Evolutionary conservation across 1,140 invertebrate genomes (phyloP).

Genomic region (Drosophila auraria): DNA sequence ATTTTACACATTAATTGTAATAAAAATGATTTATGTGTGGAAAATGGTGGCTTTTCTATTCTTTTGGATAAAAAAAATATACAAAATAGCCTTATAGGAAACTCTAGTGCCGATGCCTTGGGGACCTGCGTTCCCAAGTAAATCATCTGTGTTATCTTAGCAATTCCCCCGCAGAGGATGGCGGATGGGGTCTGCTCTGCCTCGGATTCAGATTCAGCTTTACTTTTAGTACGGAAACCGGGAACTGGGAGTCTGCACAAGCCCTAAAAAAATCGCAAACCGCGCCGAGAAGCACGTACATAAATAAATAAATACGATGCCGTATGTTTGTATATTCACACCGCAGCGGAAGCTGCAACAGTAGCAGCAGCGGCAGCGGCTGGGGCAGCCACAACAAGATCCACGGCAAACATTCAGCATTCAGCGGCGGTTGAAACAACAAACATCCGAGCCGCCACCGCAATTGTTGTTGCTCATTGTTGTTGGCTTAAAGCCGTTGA

Average conservation of each 20-base stretch:
- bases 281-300: slow-evolving; percentile 31
- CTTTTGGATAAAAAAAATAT: too few species aligned
- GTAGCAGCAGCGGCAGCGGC: slow-evolving; percentile 13
- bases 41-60: too few species aligned
- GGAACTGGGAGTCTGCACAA: not conserved
- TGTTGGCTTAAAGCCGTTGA: slow-evolving; percentile 32
- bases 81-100: slow-evolving; percentile 20
- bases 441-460: slow-evolving; percentile 58
- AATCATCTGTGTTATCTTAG: slow-evolving; percentile 27
- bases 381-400: slow-evolving; percentile 17
- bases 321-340: slow-evolving; percentile 50
- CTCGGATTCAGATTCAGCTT: slow-evolving; percentile 25
- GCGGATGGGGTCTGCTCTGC: slow-evolving; percentile 28
- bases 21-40: too few species aligned
- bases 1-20: too few species aligned
- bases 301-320: slow-evolving; percentile 46
- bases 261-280: slow-evolving; percentile 45
- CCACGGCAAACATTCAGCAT: slow-evolving; percentile 2
- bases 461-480: slow-evolving; percentile 39
- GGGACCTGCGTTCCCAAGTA: slow-evolving; percentile 6
- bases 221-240: not conserved
- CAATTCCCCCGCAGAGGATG: slow-evolving; percentile 31
- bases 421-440: slow-evolving; percentile 37
- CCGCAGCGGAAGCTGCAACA: slow-evolving; percentile 60
- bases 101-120: slow-evolving; percentile 2